These are phyloP conservation scores for Engystomops pustulosus DNA, from an alignment of 2,113 vertebrate genomes.

Conservation along the genomic window DNA sequence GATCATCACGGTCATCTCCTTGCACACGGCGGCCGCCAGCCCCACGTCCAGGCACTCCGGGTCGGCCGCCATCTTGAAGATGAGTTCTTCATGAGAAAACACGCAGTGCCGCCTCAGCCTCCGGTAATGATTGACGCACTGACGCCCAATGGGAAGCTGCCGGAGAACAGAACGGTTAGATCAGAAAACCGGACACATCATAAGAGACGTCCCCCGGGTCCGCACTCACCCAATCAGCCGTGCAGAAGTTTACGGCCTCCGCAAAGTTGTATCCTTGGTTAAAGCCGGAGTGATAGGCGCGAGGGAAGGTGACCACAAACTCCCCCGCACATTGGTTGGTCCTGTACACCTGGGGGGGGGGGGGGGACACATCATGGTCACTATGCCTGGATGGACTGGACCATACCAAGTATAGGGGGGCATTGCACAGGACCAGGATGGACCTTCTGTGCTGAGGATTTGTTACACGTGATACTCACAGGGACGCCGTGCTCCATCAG, in stretches of 20 bases:
- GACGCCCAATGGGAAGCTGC: slow-evolving; percentile 91
- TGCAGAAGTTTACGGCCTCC: slow-evolving; percentile 99
- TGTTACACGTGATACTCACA: slow-evolving; percentile 73
- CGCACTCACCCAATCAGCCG: slow-evolving; percentile 91
- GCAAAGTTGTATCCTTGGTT: slow-evolving; percentile 99
- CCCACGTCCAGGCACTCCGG: slow-evolving; percentile 95
- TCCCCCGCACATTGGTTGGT: slow-evolving; percentile 98
- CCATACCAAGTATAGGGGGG: too few relatives aligned
- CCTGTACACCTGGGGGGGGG: slow-evolving; percentile 86
- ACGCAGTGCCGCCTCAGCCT: slow-evolving; percentile 93
- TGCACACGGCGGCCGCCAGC: slow-evolving; percentile 91
- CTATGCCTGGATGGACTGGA: too few relatives aligned
- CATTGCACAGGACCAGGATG: too few relatives aligned
- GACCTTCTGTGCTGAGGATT: too few relatives aligned
- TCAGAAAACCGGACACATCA: too few relatives aligned
- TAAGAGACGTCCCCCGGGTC: not conserved
- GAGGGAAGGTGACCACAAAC: slow-evolving; percentile 97
- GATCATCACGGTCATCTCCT: slow-evolving; percentile 90
- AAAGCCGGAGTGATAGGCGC: slow-evolving; percentile 98
- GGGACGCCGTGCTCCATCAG: slow-evolving; percentile 98
- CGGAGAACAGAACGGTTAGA: not conserved
- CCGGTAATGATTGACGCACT: slow-evolving; percentile 94
- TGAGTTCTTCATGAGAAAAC: slow-evolving; percentile 96
- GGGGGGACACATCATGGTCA: too few relatives aligned
- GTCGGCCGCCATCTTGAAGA: slow-evolving; percentile 98